Conservation (phyloP, 2,113 vertebrate genomes). For the Falco punctatus region DNA sequence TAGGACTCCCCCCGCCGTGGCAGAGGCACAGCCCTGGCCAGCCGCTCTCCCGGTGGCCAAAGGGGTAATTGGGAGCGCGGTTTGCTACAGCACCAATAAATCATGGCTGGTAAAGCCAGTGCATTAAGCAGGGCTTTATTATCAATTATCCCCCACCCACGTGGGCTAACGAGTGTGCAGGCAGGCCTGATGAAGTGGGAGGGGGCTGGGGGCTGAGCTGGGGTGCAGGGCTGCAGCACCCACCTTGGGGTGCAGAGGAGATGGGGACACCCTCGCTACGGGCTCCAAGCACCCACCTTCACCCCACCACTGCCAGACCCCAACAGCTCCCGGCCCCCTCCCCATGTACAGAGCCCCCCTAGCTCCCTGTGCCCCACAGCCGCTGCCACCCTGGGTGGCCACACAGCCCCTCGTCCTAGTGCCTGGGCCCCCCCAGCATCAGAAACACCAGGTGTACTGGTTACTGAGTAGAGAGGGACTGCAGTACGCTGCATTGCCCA, state of each 20-base stretch:
- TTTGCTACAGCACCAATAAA: slow-evolving; percentile 67
- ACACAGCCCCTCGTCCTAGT: fast-evolving
- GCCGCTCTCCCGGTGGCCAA: slow-evolving; percentile 21
- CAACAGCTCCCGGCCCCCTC: not conserved
- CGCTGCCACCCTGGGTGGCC: not conserved
- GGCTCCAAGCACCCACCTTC: not conserved
- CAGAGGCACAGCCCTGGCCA: not conserved
- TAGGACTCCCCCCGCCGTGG: fast-evolving
- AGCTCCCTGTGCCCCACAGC: not conserved
- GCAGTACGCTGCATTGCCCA: not conserved
- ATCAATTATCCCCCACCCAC: slow-evolving; percentile 74
- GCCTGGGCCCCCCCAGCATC: not conserved
- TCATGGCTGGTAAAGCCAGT: slow-evolving; percentile 68
- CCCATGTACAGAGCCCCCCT: not conserved
- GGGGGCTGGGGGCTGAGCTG: not conserved
- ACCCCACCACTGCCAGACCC: not conserved
- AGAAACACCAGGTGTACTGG: not conserved
- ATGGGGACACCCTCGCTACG: fast-evolving
- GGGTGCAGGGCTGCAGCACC: not conserved
- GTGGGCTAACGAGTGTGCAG: not conserved
- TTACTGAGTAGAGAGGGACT: not conserved
- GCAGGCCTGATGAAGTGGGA: not conserved
- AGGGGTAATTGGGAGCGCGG: slow-evolving; percentile 55
- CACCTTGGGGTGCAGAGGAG: not conserved
- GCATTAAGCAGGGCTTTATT: slow-evolving; percentile 76